These are phyloP conservation scores for Dimorphilus gyrociliatus DNA, from an alignment of 2,888 invertebrate species.

Conservation along the genomic window DNA sequence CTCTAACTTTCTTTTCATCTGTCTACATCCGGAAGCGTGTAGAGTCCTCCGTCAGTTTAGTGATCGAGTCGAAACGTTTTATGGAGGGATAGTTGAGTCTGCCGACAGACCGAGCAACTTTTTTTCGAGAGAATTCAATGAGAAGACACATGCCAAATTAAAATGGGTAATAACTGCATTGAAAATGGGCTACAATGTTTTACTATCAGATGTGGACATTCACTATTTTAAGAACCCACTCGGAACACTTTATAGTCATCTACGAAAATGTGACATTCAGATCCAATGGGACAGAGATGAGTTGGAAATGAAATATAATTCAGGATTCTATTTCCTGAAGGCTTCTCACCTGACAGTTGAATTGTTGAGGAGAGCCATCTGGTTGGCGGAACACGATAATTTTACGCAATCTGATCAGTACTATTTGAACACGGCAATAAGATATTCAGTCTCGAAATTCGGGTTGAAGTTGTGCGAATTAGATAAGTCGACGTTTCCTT, in stretches of 20 bases:
- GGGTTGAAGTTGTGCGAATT: no score
- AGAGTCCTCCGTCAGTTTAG: no score
- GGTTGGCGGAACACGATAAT: slow-evolving; percentile 5
- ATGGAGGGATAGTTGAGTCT: no score
- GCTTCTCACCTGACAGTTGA: no score
- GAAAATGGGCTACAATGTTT: slow-evolving; percentile 5
- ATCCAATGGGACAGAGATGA: slow-evolving; percentile 5
- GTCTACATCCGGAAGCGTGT: slow-evolving; percentile 4
- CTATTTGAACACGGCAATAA: slow-evolving; percentile 6
- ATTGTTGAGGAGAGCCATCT: background rate
- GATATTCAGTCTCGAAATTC: no score
- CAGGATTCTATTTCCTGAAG: slow-evolving; percentile 6
- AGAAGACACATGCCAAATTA: slow-evolving; percentile 7
- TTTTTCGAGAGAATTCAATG: slow-evolving; percentile 3
- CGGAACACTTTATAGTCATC: no score
- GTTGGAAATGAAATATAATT: no score
- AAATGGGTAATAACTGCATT: slow-evolving; percentile 5
- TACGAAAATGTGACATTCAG: slow-evolving; percentile 5
- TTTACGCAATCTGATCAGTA: no score
- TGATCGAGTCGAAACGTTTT: no score
- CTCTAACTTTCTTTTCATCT: slow-evolving; percentile 7
- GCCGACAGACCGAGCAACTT: slow-evolving; percentile 3
- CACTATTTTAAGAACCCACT: slow-evolving; percentile 6
- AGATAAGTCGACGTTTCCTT: slow-evolving; percentile 3
- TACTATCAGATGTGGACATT: slow-evolving; percentile 7